Percentiles rank a stretch among this genome's conserved stretches.
phyloP scores from a whole-genome alignment of 2,888 invertebrate genomes.

The Onchidella celtica region DNA sequence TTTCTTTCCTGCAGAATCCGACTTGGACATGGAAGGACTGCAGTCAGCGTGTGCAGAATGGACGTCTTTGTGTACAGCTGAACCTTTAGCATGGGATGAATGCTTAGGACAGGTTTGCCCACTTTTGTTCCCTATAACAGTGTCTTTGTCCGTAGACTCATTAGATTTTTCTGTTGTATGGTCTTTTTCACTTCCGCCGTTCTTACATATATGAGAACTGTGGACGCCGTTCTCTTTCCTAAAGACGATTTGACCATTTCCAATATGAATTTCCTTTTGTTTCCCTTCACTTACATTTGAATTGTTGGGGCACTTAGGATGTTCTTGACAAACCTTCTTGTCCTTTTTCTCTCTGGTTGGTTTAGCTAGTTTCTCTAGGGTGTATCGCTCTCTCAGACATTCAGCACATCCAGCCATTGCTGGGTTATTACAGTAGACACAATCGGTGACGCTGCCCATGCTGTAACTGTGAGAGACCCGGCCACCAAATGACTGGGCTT shows the following conservation, averaged over 20 bases:
- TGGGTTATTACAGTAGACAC: constrained; percentile 16
- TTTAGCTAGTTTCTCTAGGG: background rate
- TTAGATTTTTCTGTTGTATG: too few species aligned
- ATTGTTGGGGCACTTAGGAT: constrained; percentile 19
- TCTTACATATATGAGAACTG: too few species aligned
- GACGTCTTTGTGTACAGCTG: background rate
- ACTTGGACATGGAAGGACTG: too few species aligned
- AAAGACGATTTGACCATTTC: too few species aligned
- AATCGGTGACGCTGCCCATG: background rate
- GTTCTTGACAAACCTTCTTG: background rate
- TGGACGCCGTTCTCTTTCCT: too few species aligned
- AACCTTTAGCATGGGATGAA: background rate
- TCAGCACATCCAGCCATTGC: background rate
- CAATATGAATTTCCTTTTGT: background rate
- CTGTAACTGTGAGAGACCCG: constrained; percentile 36
- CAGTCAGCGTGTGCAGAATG: background rate
- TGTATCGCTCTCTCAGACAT: constrained; percentile 20
- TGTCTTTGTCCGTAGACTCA: too few species aligned
- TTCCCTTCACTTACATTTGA: constrained; percentile 1
- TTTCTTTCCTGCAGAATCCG: background rate
- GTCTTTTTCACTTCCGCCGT: too few species aligned
- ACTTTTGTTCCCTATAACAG: too few species aligned
- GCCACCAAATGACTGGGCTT: constrained; percentile 40
- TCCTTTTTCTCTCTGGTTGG: background rate
- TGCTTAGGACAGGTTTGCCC: constrained; percentile 4